A percentile compares a stretch with the other conserved stretches of the same genome.
Conservation (phyloP, 1,140 invertebrate genomes). For the Riptortus pedestris region DNA sequence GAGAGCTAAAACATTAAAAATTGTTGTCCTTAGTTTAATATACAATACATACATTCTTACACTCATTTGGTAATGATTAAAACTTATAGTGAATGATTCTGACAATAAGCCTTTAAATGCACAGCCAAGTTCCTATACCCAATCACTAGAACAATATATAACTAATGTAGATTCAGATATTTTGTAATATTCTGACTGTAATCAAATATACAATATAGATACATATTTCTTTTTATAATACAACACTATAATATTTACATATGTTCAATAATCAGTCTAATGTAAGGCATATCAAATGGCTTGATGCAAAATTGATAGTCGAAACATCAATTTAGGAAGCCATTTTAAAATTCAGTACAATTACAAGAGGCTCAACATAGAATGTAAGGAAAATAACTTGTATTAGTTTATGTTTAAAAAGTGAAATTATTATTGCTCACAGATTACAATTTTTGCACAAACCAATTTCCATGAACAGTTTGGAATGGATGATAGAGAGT, state of each 20-base stretch:
- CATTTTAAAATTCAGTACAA: neutral
- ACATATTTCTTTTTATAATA: slow-evolving; percentile 11
- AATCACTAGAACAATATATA: slow-evolving; percentile 13
- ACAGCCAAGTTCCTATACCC: slow-evolving; percentile 27
- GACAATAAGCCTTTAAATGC: slow-evolving; percentile 24
- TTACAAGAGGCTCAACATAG: neutral
- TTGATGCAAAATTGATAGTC: slow-evolving; percentile 2
- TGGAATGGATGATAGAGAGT: too few relatives aligned
- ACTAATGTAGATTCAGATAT: neutral
- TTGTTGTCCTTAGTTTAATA: neutral
- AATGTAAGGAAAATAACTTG: too few relatives aligned
- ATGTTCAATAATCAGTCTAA: slow-evolving; percentile 24
- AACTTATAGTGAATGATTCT: slow-evolving; percentile 6
- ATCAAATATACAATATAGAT: slow-evolving; percentile 18
- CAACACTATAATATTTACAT: slow-evolving; percentile 16
- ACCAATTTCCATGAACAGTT: too few relatives aligned
- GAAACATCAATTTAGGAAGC: neutral
- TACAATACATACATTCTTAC: neutral
- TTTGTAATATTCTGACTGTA: too few relatives aligned
- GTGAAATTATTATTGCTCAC: too few relatives aligned
- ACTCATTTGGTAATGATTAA: slow-evolving; percentile 2
- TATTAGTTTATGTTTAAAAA: too few relatives aligned
- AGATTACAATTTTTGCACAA: too few relatives aligned
- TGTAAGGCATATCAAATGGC: slow-evolving; percentile 14
- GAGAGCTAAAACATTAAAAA: slow-evolving; percentile 5